phyloP scores from a whole-genome alignment of 2,797 vertebrate species.

The Aldrovandia affinis region DNA sequence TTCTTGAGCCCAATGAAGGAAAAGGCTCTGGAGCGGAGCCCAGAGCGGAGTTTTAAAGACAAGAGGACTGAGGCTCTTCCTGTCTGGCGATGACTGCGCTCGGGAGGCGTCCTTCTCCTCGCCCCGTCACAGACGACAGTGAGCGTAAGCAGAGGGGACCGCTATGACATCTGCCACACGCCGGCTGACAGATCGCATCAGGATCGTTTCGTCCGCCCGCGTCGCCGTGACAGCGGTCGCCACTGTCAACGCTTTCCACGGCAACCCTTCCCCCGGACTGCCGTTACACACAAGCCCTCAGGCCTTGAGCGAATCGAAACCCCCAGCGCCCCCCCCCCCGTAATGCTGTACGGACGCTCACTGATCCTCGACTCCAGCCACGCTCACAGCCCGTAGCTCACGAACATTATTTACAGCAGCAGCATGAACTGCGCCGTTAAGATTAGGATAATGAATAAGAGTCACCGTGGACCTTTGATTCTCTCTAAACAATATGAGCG shows the following conservation, averaged over 20 bases:
- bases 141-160: neutral
- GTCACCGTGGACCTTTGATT: neutral
- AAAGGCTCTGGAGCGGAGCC: neutral
- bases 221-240: neutral
- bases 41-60: neutral
- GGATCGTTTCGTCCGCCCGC: neutral
- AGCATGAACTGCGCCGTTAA: neutral
- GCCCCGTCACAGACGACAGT: neutral
- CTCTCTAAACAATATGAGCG: neutral
- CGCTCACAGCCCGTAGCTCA: neutral
- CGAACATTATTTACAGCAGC: neutral
- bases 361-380: neutral
- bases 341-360: neutral
- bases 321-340: neutral
- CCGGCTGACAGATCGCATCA: constrained; percentile 20
- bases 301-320: neutral
- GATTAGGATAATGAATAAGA: neutral
- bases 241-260: neutral
- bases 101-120: neutral
- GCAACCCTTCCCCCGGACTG: neutral
- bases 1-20: neutral
- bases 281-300: neutral
- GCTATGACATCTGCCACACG: constrained; percentile 6
- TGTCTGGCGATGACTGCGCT: no score
- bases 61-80: neutral